Conservation (phyloP, 2,888 invertebrate species). For the Plemyria rubiginata region DNA sequence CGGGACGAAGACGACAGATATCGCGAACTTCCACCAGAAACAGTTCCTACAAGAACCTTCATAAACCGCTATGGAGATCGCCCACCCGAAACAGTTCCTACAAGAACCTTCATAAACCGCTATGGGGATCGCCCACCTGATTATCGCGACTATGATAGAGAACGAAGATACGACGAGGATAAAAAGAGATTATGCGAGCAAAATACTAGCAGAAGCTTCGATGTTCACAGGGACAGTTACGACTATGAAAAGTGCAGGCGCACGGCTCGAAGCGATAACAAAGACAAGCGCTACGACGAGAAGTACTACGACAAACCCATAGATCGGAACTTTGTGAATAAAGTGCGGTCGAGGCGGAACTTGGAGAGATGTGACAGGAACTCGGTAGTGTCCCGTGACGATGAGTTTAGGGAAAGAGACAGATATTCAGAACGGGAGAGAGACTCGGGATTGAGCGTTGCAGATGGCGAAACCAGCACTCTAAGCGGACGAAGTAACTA, state of each 20-base stretch:
- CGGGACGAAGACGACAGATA: constrained; percentile 47
- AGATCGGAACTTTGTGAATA: constrained; percentile 46
- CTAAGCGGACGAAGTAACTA: constrained; percentile 73
- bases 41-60: constrained; percentile 54
- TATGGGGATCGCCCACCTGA: constrained; percentile 47
- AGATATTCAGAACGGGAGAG: constrained; percentile 70
- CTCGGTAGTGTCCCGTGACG: constrained; percentile 68
- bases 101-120: constrained; percentile 55
- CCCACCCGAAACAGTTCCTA: constrained; percentile 48
- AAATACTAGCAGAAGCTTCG: constrained; percentile 71
- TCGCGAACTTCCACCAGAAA: constrained; percentile 54
- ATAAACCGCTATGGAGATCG: constrained; percentile 52
- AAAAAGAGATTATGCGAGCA: constrained; percentile 61
- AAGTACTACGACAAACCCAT: constrained; percentile 62
- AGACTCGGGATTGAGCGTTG: constrained; percentile 75
- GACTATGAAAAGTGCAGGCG: constrained; percentile 60
- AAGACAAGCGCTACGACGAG: constrained; percentile 56
- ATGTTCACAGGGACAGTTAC: constrained; percentile 58
- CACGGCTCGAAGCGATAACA: constrained; percentile 62
- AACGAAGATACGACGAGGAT: constrained; percentile 57
- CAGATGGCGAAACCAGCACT: constrained; percentile 73
- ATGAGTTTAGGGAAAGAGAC: constrained; percentile 63
- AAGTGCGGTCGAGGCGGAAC: constrained; percentile 56
- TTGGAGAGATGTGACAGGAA: constrained; percentile 65
- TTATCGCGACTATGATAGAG: constrained; percentile 56